Conservation (phyloP, 92 coral and sea anemone genomes). For the Epizoanthus ramosus region DNA sequence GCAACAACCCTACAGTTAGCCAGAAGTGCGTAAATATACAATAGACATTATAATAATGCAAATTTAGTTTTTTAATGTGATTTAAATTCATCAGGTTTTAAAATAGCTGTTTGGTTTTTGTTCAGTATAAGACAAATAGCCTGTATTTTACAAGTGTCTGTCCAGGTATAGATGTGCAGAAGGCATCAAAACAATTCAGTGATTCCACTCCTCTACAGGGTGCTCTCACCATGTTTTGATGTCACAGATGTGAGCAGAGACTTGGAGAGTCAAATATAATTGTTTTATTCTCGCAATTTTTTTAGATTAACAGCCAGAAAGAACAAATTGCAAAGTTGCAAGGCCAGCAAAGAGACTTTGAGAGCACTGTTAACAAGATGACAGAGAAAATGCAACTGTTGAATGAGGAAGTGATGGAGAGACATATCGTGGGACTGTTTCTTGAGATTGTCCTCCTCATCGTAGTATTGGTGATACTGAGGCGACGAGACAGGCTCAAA, state of each 20-base stretch:
- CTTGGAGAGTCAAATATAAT: background rate
- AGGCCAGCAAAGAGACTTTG: constrained; percentile 14
- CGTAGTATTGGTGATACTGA: constrained; percentile 66
- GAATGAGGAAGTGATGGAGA: constrained; percentile 79
- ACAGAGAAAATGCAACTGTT: constrained; percentile 28
- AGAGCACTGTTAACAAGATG: constrained; percentile 19
- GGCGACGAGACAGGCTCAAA: constrained; percentile 62
- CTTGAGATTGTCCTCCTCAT: constrained; percentile 74
- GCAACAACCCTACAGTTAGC: no score
- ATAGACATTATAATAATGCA: background rate
- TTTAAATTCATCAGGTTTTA: background rate
- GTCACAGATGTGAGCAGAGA: background rate
- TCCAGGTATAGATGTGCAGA: no score
- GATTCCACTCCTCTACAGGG: no score
- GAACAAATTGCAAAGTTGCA: constrained; percentile 42
- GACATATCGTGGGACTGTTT: constrained; percentile 89
- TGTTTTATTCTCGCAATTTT: constrained; percentile 10
- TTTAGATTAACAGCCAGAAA: constrained; percentile 54
- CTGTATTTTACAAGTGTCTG: no score
- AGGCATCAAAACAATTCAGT: no score
- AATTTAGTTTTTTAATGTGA: no score
- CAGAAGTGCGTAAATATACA: no score
- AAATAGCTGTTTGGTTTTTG: no score
- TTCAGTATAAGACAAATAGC: no score
- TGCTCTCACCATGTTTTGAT: no score